phyloP scores from a whole-genome alignment of 2,113 vertebrate genomes.

The Pangasianodon hypophthalmus region DNA sequence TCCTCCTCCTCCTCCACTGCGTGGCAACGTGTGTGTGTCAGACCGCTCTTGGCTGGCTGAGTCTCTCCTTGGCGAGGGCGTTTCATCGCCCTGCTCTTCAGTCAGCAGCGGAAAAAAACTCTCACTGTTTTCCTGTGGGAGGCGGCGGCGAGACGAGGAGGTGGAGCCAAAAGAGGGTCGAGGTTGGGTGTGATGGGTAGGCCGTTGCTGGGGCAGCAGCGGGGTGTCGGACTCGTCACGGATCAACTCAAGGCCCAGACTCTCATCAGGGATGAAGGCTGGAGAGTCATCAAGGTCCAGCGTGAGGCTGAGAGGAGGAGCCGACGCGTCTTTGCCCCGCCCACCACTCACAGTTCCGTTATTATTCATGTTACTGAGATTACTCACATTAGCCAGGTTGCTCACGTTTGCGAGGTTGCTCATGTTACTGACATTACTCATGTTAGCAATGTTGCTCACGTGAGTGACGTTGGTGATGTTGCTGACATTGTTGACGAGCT shows the following conservation, averaged over 20 bases:
- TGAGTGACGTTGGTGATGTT: conserved; percentile 90
- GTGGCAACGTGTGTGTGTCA: conserved; percentile 63
- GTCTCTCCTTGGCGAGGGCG: conserved; percentile 88
- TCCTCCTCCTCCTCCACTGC: conserved; percentile 56
- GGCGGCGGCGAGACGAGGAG: conserved; percentile 80
- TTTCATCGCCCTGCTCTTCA: conserved; percentile 89
- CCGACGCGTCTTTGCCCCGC: conserved; percentile 39
- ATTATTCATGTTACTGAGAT: conserved; percentile 82
- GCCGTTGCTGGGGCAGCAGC: conserved; percentile 82
- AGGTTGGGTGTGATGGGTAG: conserved; percentile 63
- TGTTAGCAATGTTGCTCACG: conserved; percentile 87
- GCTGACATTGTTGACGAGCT: conserved; percentile 89
- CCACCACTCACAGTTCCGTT: conserved; percentile 50
- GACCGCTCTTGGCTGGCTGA: conserved; percentile 79
- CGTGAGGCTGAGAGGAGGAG: conserved; percentile 33
- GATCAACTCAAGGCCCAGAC: conserved; percentile 89
- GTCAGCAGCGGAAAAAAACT: conserved; percentile 94
- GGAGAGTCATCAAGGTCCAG: conserved; percentile 66
- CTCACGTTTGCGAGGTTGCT: conserved; percentile 89
- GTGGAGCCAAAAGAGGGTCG: conserved; percentile 73
- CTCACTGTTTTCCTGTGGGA: conserved; percentile 95
- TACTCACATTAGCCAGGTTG: conserved; percentile 87
- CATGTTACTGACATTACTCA: conserved; percentile 79
- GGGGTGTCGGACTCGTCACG: conserved; percentile 90
- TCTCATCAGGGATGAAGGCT: conserved; percentile 69